Percentiles rank a stretch among this genome's conserved stretches.
Evolutionary conservation across 1,140 invertebrate species (phyloP).

Genomic region (Trachymyrmex septentrionalis): DNA sequence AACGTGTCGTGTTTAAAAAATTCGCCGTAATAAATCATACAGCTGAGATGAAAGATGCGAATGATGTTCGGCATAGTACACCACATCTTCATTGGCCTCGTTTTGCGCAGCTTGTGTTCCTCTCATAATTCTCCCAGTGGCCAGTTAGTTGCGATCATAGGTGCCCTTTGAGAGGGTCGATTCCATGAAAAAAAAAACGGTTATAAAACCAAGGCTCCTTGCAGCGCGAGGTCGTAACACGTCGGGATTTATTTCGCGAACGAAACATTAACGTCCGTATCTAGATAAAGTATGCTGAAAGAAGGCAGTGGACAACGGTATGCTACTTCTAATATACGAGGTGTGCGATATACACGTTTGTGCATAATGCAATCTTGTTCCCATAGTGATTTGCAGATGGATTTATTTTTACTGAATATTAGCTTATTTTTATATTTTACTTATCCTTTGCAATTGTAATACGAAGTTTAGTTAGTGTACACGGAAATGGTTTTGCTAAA

Average conservation of each 20-base stretch:
- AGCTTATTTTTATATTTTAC: too few species aligned
- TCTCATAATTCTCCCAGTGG: slow-evolving; percentile 51
- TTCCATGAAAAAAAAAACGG: slow-evolving; percentile 58
- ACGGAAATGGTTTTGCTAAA: too few species aligned
- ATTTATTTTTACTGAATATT: not conserved
- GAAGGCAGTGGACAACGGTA: slow-evolving; percentile 24
- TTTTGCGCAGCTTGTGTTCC: slow-evolving; percentile 57
- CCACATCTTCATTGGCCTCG: slow-evolving; percentile 61
- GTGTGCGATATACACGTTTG: not conserved
- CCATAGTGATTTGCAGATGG: not conserved
- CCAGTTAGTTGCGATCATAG: slow-evolving; percentile 50
- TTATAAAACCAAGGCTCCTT: slow-evolving; percentile 53
- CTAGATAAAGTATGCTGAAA: slow-evolving; percentile 45
- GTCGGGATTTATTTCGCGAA: slow-evolving; percentile 53
- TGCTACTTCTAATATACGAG: slow-evolving; percentile 33
- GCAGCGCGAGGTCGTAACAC: slow-evolving; percentile 36
- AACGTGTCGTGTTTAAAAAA: slow-evolving; percentile 4
- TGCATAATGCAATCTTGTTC: not conserved
- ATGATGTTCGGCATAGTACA: slow-evolving; percentile 27
- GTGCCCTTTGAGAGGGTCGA: slow-evolving; percentile 31
- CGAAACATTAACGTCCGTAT: slow-evolving; percentile 51
- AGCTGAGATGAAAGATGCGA: slow-evolving; percentile 51
- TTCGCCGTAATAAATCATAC: slow-evolving; percentile 28
- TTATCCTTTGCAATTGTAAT: too few species aligned
- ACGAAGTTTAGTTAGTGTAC: too few species aligned